Evolutionary conservation across 2,797 vertebrate species (phyloP).

Genomic region (Pygocentrus nattereri): DNA sequence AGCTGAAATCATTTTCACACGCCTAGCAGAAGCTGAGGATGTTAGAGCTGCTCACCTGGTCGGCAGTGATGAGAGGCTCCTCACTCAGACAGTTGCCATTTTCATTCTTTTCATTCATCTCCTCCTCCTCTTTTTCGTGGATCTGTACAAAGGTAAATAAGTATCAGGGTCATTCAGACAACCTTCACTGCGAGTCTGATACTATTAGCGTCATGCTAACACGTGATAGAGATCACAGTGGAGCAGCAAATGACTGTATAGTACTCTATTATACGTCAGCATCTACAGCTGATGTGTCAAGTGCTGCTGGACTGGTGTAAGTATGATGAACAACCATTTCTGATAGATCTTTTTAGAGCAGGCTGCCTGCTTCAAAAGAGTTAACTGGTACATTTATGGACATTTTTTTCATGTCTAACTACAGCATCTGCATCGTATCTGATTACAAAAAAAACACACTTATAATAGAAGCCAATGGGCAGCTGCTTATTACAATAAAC

Average conservation of each 20-base stretch:
- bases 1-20: too few species aligned
- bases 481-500: neutral
- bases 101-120: constrained; percentile 94
- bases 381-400: too few species aligned
- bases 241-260: constrained; percentile 12
- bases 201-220: constrained; percentile 13
- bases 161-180: constrained; percentile 24
- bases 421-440: too few species aligned
- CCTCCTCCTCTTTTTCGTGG: constrained; percentile 92
- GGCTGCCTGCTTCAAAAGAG: neutral
- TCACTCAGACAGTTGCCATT: constrained; percentile 87
- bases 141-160: constrained; percentile 73
- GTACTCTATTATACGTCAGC: constrained; percentile 22
- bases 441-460: too few species aligned
- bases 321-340: constrained; percentile 2
- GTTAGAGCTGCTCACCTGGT: constrained; percentile 82
- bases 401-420: too few species aligned
- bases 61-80: constrained; percentile 91
- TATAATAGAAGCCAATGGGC: too few species aligned
- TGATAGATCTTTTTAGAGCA: neutral
- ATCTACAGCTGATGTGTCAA: constrained; percentile 13
- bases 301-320: neutral
- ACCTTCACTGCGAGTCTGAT: constrained; percentile 8
- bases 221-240: constrained; percentile 4
- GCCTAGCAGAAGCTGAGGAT: neutral